Percentiles rank a stretch among this genome's conserved stretches.
phyloP scores from a whole-genome alignment of 2,888 invertebrate genomes.

The Tetropium fuscum region DNA sequence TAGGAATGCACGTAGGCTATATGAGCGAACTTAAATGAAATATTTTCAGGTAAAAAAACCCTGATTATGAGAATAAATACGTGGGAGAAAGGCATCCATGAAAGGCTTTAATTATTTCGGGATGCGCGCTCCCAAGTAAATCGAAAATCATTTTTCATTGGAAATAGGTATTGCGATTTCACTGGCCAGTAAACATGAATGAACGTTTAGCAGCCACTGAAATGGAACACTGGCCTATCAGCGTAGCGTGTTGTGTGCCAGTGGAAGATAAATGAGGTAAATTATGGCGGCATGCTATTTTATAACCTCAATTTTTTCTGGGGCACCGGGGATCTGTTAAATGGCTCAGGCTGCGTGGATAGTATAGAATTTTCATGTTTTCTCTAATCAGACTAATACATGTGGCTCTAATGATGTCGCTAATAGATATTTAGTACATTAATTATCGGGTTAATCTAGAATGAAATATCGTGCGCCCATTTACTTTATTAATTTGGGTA shows the following conservation, averaged over 20 bases:
- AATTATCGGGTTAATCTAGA: too few species aligned
- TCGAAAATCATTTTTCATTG: constrained; percentile 9
- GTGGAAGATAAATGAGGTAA: background rate
- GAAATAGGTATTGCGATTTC: constrained; percentile 14
- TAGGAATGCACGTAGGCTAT: too few species aligned
- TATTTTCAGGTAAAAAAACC: background rate
- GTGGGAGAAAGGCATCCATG: background rate
- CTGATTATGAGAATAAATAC: constrained; percentile 13
- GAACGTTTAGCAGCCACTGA: constrained; percentile 1
- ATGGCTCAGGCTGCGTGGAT: too few species aligned
- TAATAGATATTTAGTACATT: too few species aligned
- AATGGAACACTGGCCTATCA: constrained; percentile 8
- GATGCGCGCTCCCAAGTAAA: constrained; percentile 1
- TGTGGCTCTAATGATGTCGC: too few species aligned
- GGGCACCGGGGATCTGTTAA: too few species aligned
- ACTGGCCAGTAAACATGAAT: constrained; percentile 11
- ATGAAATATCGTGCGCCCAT: too few species aligned
- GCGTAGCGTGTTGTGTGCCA: background rate
- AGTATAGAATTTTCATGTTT: too few species aligned
- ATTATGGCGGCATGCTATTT: background rate
- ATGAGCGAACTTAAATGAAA: too few species aligned
- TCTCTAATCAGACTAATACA: too few species aligned
- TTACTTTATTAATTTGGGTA: too few species aligned
- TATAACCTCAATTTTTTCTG: too few species aligned
- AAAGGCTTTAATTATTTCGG: constrained; percentile 12